Percentiles rank a stretch among this genome's conserved stretches.
phyloP scores from a whole-genome alignment of 1,140 invertebrate genomes.

The Phortica variegata region DNA sequence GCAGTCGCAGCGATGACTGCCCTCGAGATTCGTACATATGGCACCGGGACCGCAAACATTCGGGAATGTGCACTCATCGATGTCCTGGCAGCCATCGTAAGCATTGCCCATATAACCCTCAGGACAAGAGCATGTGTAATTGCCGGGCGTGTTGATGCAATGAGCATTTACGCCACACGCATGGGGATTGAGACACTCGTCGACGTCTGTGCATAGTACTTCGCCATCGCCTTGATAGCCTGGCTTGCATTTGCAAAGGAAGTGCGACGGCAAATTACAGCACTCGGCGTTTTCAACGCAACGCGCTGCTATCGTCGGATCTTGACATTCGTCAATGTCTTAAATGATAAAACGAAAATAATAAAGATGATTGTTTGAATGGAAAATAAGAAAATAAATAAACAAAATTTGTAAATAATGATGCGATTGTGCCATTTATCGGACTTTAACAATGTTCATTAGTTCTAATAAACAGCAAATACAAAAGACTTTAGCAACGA shows the following conservation, averaged over 20 bases:
- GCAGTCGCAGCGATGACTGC: conserved; percentile 79
- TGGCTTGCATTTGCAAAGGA: conserved; percentile 89
- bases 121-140: conserved; percentile 83
- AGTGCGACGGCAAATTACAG: conserved; percentile 91
- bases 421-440: conserved; percentile 28
- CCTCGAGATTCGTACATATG: conserved; percentile 75
- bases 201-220: conserved; percentile 80
- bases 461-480: conserved; percentile 14
- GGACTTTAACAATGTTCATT: conserved; percentile 24
- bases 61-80: conserved; percentile 76
- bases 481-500: background rate
- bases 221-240: conserved; percentile 89
- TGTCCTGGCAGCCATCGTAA: conserved; percentile 79
- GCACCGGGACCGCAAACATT: conserved; percentile 77
- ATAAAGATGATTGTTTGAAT: no score
- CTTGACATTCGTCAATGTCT: conserved; percentile 94
- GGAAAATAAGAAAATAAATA: conserved; percentile 1
- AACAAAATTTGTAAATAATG: conserved; percentile 23
- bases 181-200: conserved; percentile 78
- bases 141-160: conserved; percentile 82
- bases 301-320: conserved; percentile 74
- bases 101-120: conserved; percentile 84
- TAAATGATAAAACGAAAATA: conserved; percentile 30
- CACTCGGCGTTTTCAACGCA: conserved; percentile 92
- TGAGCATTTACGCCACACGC: conserved; percentile 78